Evolutionary conservation across 2,113 vertebrate genomes (phyloP).

Genomic region (Glareola pratincola): DNA sequence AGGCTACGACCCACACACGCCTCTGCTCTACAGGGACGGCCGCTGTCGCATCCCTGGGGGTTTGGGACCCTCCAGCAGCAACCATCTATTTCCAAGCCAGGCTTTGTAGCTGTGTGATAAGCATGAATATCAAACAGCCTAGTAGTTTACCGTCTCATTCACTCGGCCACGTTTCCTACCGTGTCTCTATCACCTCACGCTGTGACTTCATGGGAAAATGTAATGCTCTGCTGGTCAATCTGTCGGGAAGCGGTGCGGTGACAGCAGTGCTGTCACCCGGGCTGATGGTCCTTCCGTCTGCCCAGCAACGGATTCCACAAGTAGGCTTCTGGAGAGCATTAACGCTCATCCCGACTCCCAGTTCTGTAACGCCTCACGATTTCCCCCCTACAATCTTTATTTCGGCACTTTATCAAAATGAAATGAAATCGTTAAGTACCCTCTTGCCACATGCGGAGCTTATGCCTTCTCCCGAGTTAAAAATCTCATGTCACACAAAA

Average conservation of each 20-base stretch:
- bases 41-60: neutral
- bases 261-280: neutral
- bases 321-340: fast-evolving
- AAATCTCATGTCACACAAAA: neutral
- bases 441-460: neutral
- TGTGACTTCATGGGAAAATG: neutral
- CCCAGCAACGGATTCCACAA: neutral
- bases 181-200: neutral
- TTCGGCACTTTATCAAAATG: neutral
- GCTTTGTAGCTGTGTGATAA: neutral
- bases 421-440: neutral
- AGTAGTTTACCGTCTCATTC: neutral
- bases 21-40: neutral
- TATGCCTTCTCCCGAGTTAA: neutral
- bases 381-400: neutral
- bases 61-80: neutral
- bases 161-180: fast-evolving
- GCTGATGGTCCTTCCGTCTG: neutral
- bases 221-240: neutral
- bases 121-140: neutral
- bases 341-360: neutral
- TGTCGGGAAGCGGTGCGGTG: neutral
- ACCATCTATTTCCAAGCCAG: neutral
- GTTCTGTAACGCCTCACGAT: fast-evolving
- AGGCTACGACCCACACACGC: fast-evolving